phyloP scores from a whole-genome alignment of 1,140 invertebrate genomes.

The Drosophila simulans region DNA sequence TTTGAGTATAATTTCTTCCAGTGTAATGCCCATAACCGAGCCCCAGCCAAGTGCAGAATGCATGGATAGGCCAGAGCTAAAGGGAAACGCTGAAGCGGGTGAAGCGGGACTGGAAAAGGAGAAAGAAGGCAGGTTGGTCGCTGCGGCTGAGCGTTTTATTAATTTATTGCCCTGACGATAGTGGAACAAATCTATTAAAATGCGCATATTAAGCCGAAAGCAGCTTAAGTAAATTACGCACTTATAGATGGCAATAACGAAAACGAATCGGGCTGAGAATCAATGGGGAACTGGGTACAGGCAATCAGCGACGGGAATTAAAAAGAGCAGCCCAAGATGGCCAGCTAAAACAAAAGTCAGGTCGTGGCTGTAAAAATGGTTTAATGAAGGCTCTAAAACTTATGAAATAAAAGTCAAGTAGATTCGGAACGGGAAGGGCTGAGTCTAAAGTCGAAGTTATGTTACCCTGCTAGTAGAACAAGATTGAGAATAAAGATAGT shows the following conservation, averaged over 20 bases:
- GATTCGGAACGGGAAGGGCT: background rate
- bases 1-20: background rate
- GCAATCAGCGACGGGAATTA: slow-evolving; percentile 27
- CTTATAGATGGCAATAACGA: slow-evolving; percentile 63
- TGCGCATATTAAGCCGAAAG: slow-evolving; percentile 82
- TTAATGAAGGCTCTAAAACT: slow-evolving; percentile 76
- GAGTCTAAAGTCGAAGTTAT: background rate
- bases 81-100: slow-evolving; percentile 2
- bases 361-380: slow-evolving; percentile 61
- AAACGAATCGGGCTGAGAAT: slow-evolving; percentile 31
- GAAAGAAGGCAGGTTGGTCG: slow-evolving; percentile 26
- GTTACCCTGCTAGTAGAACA: slow-evolving; percentile 15
- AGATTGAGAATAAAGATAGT: slow-evolving; percentile 26
- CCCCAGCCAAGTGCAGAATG: slow-evolving; percentile 41
- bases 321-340: slow-evolving; percentile 18
- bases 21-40: slow-evolving; percentile 8
- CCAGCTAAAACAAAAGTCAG: slow-evolving; percentile 67
- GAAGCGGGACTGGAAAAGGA: background rate
- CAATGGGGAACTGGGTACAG: slow-evolving; percentile 15
- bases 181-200: slow-evolving; percentile 84
- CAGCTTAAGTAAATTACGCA: slow-evolving; percentile 83
- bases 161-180: slow-evolving; percentile 83
- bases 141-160: slow-evolving; percentile 64
- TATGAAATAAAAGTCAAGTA: slow-evolving; percentile 43
- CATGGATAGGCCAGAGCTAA: slow-evolving; percentile 6